Conservation (phyloP, 2,113 vertebrate genomes). For the Callorhinus ursinus region DNA sequence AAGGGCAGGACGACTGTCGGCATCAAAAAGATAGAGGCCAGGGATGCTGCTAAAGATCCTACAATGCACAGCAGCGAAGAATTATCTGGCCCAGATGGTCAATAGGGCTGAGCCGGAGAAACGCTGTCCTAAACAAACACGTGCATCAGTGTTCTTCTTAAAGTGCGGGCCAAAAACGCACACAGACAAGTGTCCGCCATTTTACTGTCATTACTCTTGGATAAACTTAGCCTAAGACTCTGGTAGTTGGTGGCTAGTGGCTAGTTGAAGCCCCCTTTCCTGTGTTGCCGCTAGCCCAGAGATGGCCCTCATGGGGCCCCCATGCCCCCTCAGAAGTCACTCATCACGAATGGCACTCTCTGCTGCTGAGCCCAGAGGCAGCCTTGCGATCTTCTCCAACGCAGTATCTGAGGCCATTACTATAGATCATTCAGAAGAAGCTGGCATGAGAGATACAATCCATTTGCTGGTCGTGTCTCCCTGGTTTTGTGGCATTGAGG, state of each 20-base stretch:
- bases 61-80: neutral
- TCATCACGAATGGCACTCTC: neutral
- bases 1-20: neutral
- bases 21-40: neutral
- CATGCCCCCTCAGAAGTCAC: neutral
- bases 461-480: neutral
- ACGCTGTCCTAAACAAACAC: neutral
- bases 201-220: neutral
- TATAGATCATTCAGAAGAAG: neutral
- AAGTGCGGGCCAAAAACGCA: neutral
- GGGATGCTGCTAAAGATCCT: neutral
- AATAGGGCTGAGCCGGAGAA: neutral
- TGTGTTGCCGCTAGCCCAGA: neutral
- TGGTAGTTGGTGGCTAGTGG: neutral
- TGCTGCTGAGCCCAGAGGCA: neutral
- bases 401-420: neutral
- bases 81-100: neutral
- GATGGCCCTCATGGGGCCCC: accelerated
- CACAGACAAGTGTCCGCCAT: neutral
- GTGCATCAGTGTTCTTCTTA: neutral
- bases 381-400: neutral
- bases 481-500: neutral
- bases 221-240: neutral
- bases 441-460: neutral
- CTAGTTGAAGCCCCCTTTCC: neutral